Evolutionary conservation across 2,888 invertebrate genomes (phyloP).

Genomic region (Nomada ferruginata): DNA sequence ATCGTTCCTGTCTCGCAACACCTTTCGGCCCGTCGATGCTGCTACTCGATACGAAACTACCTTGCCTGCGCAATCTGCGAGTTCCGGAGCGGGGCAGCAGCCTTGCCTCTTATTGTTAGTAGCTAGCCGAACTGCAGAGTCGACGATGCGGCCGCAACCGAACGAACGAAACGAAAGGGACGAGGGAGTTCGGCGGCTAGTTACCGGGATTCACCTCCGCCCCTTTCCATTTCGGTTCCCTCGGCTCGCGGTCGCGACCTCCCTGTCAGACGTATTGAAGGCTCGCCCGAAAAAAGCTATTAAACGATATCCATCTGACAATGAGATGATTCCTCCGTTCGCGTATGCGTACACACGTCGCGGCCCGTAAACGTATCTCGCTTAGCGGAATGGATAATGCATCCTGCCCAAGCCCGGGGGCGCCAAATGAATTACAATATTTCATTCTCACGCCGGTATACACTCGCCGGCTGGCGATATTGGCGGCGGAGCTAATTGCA

Average conservation of each 20-base stretch:
- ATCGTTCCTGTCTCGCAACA: conserved; percentile 50
- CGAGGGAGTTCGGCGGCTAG: conserved; percentile 58
- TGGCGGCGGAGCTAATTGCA: conserved; percentile 67
- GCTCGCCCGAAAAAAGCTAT: conserved; percentile 80
- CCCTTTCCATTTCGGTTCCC: neutral
- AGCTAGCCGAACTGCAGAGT: neutral
- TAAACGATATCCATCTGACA: conserved; percentile 82
- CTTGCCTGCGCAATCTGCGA: no score
- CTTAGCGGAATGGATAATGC: conserved; percentile 73
- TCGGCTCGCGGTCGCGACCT: conserved; percentile 7
- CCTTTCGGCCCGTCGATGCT: neutral
- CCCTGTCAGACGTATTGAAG: conserved; percentile 55
- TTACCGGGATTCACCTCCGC: conserved; percentile 40
- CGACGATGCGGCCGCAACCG: neutral
- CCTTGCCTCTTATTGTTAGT: no score
- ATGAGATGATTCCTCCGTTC: conserved; percentile 78
- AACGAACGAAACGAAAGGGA: neutral
- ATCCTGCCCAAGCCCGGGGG: conserved; percentile 75
- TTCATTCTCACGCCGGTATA: conserved; percentile 77
- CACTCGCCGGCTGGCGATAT: conserved; percentile 66
- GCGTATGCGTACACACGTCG: conserved; percentile 56
- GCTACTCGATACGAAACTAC: neutral
- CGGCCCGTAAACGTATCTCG: conserved; percentile 64
- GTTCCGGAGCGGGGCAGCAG: no score
- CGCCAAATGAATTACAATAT: conserved; percentile 79